Percentiles rank a stretch among this genome's conserved stretches.
These are phyloP conservation scores for Myotis daubentonii DNA, from an alignment of 2,797 vertebrate species.

Conservation along the genomic window DNA sequence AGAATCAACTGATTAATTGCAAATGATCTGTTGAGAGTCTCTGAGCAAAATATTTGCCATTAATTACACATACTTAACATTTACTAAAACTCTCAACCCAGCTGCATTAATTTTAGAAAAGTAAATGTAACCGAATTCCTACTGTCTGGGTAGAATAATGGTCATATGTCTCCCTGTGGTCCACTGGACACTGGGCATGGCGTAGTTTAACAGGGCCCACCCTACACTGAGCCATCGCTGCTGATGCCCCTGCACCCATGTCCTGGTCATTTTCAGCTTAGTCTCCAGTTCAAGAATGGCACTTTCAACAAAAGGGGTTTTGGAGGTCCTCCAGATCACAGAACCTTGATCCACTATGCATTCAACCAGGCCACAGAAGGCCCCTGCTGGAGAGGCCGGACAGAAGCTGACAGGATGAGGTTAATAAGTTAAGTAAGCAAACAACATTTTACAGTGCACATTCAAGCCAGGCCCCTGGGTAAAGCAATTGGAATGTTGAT, in stretches of 20 bases:
- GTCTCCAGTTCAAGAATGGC: fast-evolving
- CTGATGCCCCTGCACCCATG: no score
- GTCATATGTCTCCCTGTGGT: not conserved
- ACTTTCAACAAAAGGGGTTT: not conserved
- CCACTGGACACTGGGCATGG: fast-evolving
- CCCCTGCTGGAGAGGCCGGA: not conserved
- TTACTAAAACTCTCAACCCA: constrained; percentile 21
- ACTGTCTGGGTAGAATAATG: not conserved
- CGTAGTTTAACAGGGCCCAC: not conserved
- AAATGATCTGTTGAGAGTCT: constrained; percentile 35
- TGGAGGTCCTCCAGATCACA: not conserved
- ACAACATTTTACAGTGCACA: not conserved
- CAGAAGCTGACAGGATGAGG: not conserved
- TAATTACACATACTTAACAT: constrained; percentile 57
- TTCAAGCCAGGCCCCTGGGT: not conserved
- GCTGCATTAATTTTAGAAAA: not conserved
- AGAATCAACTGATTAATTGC: constrained; percentile 25
- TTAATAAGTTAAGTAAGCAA: not conserved
- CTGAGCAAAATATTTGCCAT: constrained; percentile 57
- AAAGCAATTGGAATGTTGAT: not conserved
- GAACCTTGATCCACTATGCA: not conserved
- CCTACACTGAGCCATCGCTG: fast-evolving
- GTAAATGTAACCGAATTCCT: not conserved
- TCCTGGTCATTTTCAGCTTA: not conserved
- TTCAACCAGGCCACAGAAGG: not conserved